These are phyloP conservation scores for Rotaria macrura DNA, from an alignment of 2,888 invertebrate species.

Conservation along the genomic window DNA sequence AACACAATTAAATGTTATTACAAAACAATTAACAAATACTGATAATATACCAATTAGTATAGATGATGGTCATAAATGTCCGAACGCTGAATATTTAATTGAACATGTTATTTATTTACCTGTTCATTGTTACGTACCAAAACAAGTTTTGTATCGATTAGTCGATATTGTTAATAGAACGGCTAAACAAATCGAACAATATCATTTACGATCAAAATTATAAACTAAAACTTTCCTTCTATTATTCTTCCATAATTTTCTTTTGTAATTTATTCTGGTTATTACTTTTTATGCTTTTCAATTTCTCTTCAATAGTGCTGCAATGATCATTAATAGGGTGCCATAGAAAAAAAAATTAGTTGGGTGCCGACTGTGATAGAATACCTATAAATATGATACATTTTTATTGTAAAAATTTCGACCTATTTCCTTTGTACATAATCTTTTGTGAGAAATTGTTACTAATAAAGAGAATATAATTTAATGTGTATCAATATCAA, in stretches of 20 bases:
- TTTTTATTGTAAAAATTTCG: not conserved
- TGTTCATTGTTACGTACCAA: slow-evolving; percentile 47
- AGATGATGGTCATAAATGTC: slow-evolving; percentile 29
- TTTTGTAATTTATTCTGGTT: not conserved
- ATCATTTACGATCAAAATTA: not conserved
- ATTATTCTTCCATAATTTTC: not conserved
- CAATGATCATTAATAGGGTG: not conserved
- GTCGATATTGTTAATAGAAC: slow-evolving; percentile 38
- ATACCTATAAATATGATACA: not conserved
- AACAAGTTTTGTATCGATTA: slow-evolving; percentile 43
- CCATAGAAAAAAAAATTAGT: not conserved
- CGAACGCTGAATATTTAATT: slow-evolving; percentile 46
- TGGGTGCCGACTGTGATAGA: not conserved
- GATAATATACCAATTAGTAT: not conserved
- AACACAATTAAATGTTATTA: slow-evolving; percentile 46
- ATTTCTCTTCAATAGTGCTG: not conserved
- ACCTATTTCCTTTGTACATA: not conserved
- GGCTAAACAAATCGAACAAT: slow-evolving; percentile 22
- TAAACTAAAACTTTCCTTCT: not conserved
- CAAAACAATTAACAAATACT: slow-evolving; percentile 39
- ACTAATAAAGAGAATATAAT: not conserved
- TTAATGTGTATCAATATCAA: no score
- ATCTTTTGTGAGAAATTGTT: not conserved
- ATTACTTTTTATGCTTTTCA: not conserved
- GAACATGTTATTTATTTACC: slow-evolving; percentile 49